phyloP scores from a whole-genome alignment of 2,888 invertebrate species.

The Agrotis segetum region DNA sequence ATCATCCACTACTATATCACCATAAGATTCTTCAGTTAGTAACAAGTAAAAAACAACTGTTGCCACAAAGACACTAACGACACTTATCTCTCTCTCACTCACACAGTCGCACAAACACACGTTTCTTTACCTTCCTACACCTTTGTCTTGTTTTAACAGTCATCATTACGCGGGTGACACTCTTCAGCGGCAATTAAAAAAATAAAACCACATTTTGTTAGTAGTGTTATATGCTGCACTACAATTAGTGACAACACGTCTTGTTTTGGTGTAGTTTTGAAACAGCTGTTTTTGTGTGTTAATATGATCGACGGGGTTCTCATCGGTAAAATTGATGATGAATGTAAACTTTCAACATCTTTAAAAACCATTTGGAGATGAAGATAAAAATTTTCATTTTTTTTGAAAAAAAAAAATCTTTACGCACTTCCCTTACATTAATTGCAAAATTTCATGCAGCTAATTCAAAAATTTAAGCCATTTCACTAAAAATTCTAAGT shows the following conservation, averaged over 20 bases:
- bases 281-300: not conserved
- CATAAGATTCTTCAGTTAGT: constrained; percentile 5
- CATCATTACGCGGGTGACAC: constrained; percentile 51
- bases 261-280: constrained; percentile 6
- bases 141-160: constrained; percentile 33
- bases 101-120: not conserved
- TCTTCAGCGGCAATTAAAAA: constrained; percentile 59
- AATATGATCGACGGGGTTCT: not conserved
- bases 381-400: too few species aligned
- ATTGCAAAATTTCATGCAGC: too few species aligned
- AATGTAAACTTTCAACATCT: too few species aligned
- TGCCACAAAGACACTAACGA: constrained; percentile 55
- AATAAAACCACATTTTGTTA: constrained; percentile 61
- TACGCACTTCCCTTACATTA: too few species aligned
- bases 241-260: constrained; percentile 58
- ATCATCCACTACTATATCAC: constrained; percentile 5
- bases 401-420: too few species aligned
- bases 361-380: too few species aligned
- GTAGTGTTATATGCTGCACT: constrained; percentile 1
- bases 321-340: too few species aligned
- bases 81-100: constrained; percentile 24
- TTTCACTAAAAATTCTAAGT: too few species aligned
- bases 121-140: constrained; percentile 36
- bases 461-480: too few species aligned
- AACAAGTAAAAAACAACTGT: constrained; percentile 28